These are phyloP conservation scores for Drosophila multiciliata DNA, from an alignment of 2,888 invertebrate genomes.

Conservation along the genomic window DNA sequence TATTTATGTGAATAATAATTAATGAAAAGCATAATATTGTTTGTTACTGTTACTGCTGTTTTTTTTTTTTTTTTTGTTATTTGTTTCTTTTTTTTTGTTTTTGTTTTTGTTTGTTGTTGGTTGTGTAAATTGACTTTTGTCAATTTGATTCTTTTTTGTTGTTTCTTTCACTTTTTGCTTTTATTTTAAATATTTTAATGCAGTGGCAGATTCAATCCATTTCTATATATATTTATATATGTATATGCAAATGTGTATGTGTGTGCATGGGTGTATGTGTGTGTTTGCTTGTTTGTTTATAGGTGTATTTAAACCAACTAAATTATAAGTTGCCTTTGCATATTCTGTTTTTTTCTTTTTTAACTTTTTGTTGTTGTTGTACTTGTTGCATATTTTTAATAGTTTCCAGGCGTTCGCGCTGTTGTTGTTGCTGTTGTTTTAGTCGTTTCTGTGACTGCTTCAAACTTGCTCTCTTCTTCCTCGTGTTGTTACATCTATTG, in stretches of 20 bases:
- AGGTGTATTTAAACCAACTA: conserved; percentile 46
- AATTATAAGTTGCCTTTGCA: conserved; percentile 35
- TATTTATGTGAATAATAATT: conserved; percentile 56
- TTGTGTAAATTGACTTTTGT: conserved; percentile 36
- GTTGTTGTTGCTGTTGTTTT: conserved; percentile 11
- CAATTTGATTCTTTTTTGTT: conserved; percentile 5
- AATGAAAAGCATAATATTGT: conserved; percentile 55
- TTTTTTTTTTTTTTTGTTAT: conserved; percentile 19
- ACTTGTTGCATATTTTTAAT: conserved; percentile 10
- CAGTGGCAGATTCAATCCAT: conserved; percentile 57
- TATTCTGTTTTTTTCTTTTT: conserved; percentile 21
- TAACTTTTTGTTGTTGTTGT: conserved; percentile 7
- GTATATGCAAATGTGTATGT: conserved; percentile 3
- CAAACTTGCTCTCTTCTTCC: conserved; percentile 6
- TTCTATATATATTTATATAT: conserved; percentile 15
- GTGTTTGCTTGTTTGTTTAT: conserved; percentile 13
- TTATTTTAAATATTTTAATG: conserved; percentile 40
- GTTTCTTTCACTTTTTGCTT: conserved; percentile 9
- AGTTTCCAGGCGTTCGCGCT: conserved; percentile 25
- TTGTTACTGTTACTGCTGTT: conserved; percentile 24
- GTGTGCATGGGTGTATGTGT: conserved; percentile 11
- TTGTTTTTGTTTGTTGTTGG: conserved; percentile 23
- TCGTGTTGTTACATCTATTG: conserved; percentile 26
- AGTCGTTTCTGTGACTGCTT: conserved; percentile 18
- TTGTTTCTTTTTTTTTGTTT: conserved; percentile 10